Percentiles rank a stretch among this genome's conserved stretches.
Conservation (phyloP, 2,797 vertebrate species). For the Rhabdomys pumilio region DNA sequence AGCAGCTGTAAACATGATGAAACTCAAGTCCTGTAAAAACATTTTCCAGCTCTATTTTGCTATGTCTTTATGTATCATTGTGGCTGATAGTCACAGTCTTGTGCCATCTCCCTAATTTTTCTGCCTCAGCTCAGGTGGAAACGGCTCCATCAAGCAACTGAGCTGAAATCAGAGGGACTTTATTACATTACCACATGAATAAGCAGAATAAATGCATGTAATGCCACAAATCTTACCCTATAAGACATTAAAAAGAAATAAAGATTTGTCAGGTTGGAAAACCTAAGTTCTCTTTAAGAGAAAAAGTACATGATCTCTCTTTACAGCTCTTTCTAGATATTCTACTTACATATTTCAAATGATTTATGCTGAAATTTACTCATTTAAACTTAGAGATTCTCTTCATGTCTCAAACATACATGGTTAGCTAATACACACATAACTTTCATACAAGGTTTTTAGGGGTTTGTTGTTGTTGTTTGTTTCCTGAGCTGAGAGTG, state of each 20-base stretch:
- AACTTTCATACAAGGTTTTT: not conserved
- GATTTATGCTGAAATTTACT: not conserved
- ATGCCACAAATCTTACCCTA: not conserved
- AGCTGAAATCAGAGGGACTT: not conserved
- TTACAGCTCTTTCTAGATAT: not conserved
- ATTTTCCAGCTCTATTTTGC: not conserved
- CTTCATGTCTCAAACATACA: not conserved
- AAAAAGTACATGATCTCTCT: not conserved
- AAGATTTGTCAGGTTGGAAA: not conserved
- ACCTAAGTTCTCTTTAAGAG: not conserved
- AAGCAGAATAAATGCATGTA: not conserved
- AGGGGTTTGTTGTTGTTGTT: not conserved
- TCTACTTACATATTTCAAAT: not conserved
- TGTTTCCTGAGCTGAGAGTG: not conserved
- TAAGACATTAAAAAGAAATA: not conserved
- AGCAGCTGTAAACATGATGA: not conserved
- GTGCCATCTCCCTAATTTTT: not conserved
- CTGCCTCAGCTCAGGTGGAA: not conserved
- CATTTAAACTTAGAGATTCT: not conserved
- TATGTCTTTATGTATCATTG: not conserved
- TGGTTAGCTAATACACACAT: not conserved
- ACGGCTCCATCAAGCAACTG: not conserved
- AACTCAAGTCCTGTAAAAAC: not conserved
- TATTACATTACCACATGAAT: not conserved
- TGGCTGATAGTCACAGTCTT: not conserved